phyloP scores from a whole-genome alignment of 2,888 invertebrate genomes.

The Zonitis immaculata region DNA sequence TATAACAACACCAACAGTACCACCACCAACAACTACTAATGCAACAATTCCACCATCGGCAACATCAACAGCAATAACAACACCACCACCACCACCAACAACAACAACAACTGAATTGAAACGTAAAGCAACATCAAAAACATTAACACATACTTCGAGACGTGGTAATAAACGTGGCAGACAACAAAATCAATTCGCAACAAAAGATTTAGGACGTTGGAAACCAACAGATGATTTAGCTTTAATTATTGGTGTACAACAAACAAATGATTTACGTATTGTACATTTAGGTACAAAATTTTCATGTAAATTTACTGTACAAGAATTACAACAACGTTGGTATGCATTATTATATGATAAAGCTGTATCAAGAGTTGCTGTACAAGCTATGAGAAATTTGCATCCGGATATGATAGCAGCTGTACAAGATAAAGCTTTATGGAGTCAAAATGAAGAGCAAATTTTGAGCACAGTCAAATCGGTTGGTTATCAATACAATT shows the following conservation, averaged over 20 bases:
- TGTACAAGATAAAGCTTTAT: slow-evolving; percentile 84
- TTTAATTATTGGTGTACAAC: slow-evolving; percentile 88
- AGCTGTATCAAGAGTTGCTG: slow-evolving; percentile 85
- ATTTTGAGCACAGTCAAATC: slow-evolving; percentile 76
- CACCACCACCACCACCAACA: not conserved
- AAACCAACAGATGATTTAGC: slow-evolving; percentile 96
- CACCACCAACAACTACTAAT: slow-evolving; percentile 39
- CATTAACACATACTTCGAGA: slow-evolving; percentile 44
- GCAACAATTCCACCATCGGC: slow-evolving; percentile 26
- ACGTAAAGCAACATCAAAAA: slow-evolving; percentile 48
- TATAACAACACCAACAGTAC: slow-evolving; percentile 22
- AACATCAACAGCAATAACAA: not conserved
- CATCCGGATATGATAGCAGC: slow-evolving; percentile 86
- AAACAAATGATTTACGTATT: slow-evolving; percentile 72
- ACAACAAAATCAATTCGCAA: slow-evolving; percentile 64
- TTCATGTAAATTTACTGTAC: slow-evolving; percentile 89
- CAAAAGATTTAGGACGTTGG: slow-evolving; percentile 90
- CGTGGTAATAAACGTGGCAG: slow-evolving; percentile 58
- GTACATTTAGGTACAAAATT: slow-evolving; percentile 93
- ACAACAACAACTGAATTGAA: slow-evolving; percentile 37
- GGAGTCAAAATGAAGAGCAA: slow-evolving; percentile 85
- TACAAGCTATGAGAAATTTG: slow-evolving; percentile 88
- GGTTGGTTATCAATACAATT: slow-evolving; percentile 50
- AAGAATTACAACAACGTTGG: slow-evolving; percentile 95
- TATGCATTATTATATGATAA: slow-evolving; percentile 92